These are phyloP conservation scores for Notiomystis cincta DNA, from an alignment of 2,113 vertebrate genomes.

Conservation along the genomic window DNA sequence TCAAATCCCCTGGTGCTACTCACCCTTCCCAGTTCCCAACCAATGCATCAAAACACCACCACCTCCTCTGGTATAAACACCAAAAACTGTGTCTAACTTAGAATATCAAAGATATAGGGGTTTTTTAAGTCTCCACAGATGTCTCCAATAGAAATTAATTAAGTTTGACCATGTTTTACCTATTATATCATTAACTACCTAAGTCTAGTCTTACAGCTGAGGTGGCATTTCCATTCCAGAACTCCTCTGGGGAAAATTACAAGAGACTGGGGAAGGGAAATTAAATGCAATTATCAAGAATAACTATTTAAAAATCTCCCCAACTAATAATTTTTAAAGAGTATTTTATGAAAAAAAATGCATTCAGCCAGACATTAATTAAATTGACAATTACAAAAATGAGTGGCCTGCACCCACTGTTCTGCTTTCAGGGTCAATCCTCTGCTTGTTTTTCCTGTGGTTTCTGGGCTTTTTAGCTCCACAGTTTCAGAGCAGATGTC, in stretches of 20 bases:
- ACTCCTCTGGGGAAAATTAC: neutral
- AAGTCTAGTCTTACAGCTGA: neutral
- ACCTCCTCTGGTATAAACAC: neutral
- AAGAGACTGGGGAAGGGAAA: neutral
- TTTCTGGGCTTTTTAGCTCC: neutral
- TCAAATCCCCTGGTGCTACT: neutral
- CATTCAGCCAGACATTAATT: neutral
- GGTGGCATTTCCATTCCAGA: neutral
- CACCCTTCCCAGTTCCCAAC: neutral
- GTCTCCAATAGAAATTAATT: neutral
- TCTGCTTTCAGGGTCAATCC: neutral
- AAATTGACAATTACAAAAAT: neutral
- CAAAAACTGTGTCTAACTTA: neutral
- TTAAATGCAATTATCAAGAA: neutral
- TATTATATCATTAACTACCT: neutral
- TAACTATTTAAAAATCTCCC: neutral
- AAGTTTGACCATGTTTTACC: neutral
- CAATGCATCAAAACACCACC: neutral
- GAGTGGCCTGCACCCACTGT: neutral
- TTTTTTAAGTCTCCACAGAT: neutral
- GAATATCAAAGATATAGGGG: fast-evolving
- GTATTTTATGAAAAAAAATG: neutral
- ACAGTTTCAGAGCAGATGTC: neutral
- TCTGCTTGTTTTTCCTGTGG: neutral
- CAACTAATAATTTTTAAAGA: neutral